These are phyloP conservation scores for Eupithecia abbreviata DNA, from an alignment of 2,888 invertebrate species.

Conservation along the genomic window DNA sequence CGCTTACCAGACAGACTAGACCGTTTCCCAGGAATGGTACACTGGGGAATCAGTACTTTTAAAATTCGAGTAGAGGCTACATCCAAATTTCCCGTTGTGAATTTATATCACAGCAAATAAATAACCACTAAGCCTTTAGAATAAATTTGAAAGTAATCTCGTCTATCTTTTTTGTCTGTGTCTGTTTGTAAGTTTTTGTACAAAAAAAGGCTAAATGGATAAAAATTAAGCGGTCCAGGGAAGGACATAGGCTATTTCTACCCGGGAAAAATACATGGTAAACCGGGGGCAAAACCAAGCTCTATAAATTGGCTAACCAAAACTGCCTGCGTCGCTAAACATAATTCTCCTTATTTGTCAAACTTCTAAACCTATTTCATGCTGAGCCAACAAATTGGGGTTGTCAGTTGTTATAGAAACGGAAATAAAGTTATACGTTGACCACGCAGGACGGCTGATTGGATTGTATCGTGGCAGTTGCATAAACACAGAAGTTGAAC, in stretches of 20 bases:
- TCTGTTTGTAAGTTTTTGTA: not conserved
- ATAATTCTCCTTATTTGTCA: constrained; percentile 32
- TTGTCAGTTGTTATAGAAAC: constrained; percentile 42
- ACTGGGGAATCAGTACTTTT: not conserved
- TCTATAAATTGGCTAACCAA: not conserved
- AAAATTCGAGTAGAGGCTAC: not conserved
- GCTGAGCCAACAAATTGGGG: constrained; percentile 35
- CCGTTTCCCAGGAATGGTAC: not conserved
- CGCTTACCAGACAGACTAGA: not conserved
- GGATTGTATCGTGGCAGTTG: constrained; percentile 37
- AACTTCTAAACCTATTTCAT: constrained; percentile 41
- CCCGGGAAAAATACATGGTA: not conserved
- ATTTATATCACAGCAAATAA: not conserved
- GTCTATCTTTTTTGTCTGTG: not conserved
- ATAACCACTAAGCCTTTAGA: not conserved
- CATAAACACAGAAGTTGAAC: constrained; percentile 3
- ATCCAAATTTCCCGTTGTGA: not conserved
- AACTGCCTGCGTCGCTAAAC: not conserved
- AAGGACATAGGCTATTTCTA: not conserved
- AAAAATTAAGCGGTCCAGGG: not conserved
- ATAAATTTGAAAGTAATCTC: not conserved
- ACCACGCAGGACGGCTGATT: constrained; percentile 42
- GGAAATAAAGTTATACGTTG: constrained; percentile 48
- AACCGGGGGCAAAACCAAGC: not conserved
- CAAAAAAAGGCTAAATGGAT: not conserved